Evolutionary conservation across 2,113 vertebrate species (phyloP), one percentile per base, ranked within the genome.

Genomic region (Thymallus thymallus): DNA sequence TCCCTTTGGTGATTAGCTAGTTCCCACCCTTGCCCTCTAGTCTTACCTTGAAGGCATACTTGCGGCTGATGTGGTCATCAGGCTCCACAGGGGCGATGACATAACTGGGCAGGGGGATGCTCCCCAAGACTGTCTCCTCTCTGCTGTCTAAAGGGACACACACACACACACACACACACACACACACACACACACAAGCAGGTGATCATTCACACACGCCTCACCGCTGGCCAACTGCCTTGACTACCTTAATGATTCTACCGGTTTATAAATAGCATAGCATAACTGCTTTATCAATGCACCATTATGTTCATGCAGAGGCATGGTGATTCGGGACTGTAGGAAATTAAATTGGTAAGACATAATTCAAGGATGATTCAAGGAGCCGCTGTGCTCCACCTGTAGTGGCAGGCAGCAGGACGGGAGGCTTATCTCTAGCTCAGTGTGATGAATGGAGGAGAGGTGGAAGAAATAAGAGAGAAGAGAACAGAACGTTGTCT

Each of bases 51-150:
- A 99, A 99, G 75, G 97, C 95, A 73, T 96, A 98, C 86, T 97
- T 98, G 82, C 98, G 97, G 89, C 95, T 96, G 79, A 98, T 96
- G 61, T 96, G 97, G 89, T 99, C 98, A 72, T 98, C 96, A 0
- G 94, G 89, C 75, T 92, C 94, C 77, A 98, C 94, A 0, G 96
- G 92, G 14, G 96, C 92, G 72, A 96, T 94, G 55, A 97, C 92
- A 0, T 99, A 99, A 88, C 98, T 96, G 79, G 96, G 98, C 80
- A 98, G 86, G n/a, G 98, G 97, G 76, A 99, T 97, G 91, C 98
- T 99, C 0, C 98, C 97, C n/a, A 99, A 89, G 73, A 99, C 95
- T 0, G 91, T 93, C 89, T 99, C 98, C 85, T 99, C 98, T 92
- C 97, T 93, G 91, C 96, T 98, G 87, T 99, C 98, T 99, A 87